Conservation (phyloP, 2,113 vertebrate species). For the Bubalus kerabau region DNA sequence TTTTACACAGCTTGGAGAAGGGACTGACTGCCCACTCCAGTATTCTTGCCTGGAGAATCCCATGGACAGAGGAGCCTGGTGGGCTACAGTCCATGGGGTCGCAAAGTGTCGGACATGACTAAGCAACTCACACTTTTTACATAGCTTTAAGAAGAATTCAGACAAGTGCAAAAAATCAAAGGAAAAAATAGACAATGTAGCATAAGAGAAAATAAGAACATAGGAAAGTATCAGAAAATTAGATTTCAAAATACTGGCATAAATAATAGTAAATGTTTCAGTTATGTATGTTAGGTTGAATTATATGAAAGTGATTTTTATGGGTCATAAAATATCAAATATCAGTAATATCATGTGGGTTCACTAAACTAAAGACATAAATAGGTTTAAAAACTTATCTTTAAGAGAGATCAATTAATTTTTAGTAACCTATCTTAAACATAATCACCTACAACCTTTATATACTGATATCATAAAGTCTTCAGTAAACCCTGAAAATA, state of each 20-base stretch:
- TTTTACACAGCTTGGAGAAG: not conserved
- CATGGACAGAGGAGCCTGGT: not conserved
- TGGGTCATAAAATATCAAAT: not conserved
- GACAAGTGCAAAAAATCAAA: not conserved
- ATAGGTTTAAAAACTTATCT: not conserved
- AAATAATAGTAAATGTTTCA: not conserved
- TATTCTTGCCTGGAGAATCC: not conserved
- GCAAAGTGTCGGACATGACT: not conserved
- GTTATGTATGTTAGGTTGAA: not conserved
- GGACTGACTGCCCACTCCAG: not conserved
- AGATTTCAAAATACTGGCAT: not conserved
- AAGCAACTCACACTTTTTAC: not conserved
- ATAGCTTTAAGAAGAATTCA: not conserved
- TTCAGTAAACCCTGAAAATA: not conserved
- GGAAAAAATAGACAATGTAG: not conserved
- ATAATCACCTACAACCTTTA: not conserved
- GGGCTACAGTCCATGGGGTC: not conserved
- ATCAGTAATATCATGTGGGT: not conserved
- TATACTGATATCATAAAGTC: not conserved
- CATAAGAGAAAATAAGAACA: not conserved
- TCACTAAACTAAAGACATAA: not conserved
- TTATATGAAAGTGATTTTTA: not conserved
- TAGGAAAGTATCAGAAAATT: not conserved
- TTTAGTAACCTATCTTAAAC: not conserved
- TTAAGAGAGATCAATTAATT: not conserved